Conservation (phyloP, 1,140 invertebrate genomes). For the Pseudomyrmex dendroicus region DNA sequence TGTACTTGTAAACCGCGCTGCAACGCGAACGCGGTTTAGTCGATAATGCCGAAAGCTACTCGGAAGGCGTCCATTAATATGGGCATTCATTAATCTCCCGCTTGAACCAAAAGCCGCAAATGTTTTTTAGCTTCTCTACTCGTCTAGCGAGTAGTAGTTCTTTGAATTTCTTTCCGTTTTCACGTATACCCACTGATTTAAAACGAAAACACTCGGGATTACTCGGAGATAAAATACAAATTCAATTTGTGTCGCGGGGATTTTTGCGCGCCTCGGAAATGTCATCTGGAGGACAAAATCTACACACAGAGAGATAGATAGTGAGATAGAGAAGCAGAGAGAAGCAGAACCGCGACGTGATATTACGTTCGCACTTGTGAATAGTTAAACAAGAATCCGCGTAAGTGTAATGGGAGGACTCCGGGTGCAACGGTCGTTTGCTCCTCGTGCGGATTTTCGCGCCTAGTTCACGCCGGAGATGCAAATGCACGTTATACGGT, state of each 20-base stretch:
- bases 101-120: not conserved
- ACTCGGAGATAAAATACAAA: not conserved
- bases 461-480: not conserved
- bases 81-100: conserved; percentile 39
- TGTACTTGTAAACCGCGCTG: not conserved
- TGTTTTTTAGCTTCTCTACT: not conserved
- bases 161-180: not conserved
- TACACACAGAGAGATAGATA: too few relatives aligned
- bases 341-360: not conserved
- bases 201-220: not conserved
- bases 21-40: not conserved
- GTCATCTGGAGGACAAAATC: not conserved
- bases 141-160: not conserved
- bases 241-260: not conserved
- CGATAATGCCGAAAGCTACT: conserved; percentile 50
- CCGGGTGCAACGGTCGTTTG: conserved; percentile 4
- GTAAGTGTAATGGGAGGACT: not conserved
- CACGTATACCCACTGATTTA: not conserved
- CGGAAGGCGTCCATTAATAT: conserved; percentile 25
- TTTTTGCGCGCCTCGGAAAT: not conserved
- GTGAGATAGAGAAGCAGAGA: too few relatives aligned
- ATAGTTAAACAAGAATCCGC: conserved; percentile 15
- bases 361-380: conserved; percentile 12
- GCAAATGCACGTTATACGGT: conserved; percentile 27
- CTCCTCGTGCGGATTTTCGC: not conserved